These are phyloP conservation scores for Mesaphorura yosii DNA, from an alignment of 1,140 invertebrate species.

Conservation along the genomic window DNA sequence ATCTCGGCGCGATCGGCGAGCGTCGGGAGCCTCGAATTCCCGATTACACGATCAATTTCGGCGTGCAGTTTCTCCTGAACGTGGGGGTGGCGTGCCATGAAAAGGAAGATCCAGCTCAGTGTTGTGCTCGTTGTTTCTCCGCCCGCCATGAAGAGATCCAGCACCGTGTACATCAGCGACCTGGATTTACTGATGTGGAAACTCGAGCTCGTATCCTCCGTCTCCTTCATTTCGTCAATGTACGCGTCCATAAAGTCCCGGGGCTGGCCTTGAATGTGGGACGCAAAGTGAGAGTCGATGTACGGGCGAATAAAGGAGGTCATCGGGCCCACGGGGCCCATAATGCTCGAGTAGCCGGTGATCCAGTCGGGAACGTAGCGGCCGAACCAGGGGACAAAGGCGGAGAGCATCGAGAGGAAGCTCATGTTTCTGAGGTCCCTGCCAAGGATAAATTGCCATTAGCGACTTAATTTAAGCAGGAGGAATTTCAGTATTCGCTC, in stretches of 20 bases:
- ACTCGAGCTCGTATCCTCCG: conserved; percentile 4
- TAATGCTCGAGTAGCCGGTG: no score
- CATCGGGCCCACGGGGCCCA: not conserved
- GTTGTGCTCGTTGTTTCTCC: conserved; percentile 35
- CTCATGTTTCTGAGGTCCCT: no score
- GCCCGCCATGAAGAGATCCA: conserved; percentile 44
- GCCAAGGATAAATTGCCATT: no score
- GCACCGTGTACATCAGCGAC: not conserved
- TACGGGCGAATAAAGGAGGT: not conserved
- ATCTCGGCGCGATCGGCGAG: conserved; percentile 8
- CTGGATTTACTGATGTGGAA: no score
- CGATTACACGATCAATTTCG: conserved; percentile 36
- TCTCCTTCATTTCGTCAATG: conserved; percentile 13
- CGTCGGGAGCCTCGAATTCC: conserved; percentile 12
- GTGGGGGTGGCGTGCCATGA: conserved; percentile 25
- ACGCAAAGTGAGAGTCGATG: conserved; percentile 4
- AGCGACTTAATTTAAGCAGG: no score
- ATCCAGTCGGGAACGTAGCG: not conserved
- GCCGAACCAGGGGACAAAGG: no score
- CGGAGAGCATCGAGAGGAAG: no score
- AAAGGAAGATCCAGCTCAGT: not conserved
- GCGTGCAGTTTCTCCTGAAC: conserved; percentile 35
- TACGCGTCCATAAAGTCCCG: conserved; percentile 17
- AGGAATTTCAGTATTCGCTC: no score
- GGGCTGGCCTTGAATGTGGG: not conserved